Percentiles rank a stretch among this genome's conserved stretches.
These are phyloP conservation scores for Oncorhynchus keta DNA, from an alignment of 2,113 vertebrate species.

Conservation along the genomic window DNA sequence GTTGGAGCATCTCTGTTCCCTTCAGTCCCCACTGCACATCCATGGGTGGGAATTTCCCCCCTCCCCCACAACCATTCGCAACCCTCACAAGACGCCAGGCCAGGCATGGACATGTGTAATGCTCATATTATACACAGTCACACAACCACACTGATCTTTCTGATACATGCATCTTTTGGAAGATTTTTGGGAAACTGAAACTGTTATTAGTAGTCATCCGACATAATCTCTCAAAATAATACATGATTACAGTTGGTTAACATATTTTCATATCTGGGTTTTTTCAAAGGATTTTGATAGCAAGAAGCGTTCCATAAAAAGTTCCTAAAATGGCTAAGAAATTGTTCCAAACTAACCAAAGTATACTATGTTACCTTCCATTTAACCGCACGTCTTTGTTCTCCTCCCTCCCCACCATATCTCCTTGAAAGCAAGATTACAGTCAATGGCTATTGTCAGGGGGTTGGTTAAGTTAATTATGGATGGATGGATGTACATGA, in stretches of 20 bases:
- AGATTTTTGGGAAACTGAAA: background rate
- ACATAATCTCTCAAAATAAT: conserved; percentile 37
- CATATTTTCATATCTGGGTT: background rate
- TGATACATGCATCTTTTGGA: background rate
- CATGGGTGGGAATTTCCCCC: conserved; percentile 55
- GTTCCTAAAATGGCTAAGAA: background rate
- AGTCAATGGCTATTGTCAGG: conserved; percentile 47
- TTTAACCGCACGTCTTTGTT: conserved; percentile 12
- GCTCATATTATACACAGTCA: conserved; percentile 24
- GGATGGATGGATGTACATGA: conserved; percentile 37
- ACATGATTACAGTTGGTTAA: conserved; percentile 20
- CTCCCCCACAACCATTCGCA: conserved; percentile 55
- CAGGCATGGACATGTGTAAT: conserved; percentile 21
- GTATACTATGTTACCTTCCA: background rate
- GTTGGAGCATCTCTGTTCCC: conserved; percentile 19
- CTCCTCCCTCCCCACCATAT: conserved; percentile 20
- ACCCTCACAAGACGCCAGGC: conserved; percentile 22
- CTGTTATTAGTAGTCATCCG: conserved; percentile 34
- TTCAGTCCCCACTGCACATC: conserved; percentile 56
- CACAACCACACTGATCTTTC: background rate
- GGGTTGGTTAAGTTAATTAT: conserved; percentile 56
- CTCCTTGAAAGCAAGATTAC: conserved; percentile 28
- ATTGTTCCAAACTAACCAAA: background rate
- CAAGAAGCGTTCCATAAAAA: background rate
- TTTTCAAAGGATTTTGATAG: background rate